Evolutionary conservation across 1,140 invertebrate genomes (phyloP).

Genomic region (Euschistus heros): DNA sequence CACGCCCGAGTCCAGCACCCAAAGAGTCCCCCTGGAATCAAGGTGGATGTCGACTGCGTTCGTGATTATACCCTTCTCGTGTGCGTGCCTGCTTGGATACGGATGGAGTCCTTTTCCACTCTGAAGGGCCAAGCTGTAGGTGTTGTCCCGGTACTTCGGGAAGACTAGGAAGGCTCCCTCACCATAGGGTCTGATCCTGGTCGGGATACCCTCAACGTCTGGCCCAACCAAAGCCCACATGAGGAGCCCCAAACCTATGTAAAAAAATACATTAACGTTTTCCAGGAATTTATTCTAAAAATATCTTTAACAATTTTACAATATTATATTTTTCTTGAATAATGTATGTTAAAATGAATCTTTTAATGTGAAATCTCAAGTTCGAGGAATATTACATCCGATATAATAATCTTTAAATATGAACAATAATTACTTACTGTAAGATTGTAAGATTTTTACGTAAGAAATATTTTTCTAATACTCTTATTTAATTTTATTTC

Average conservation of each 20-base stretch:
- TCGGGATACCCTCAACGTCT: slow-evolving; percentile 14
- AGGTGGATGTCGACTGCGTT: slow-evolving; percentile 45
- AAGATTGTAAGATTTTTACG: too few relatives aligned
- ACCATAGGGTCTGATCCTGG: slow-evolving; percentile 14
- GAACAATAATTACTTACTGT: too few relatives aligned
- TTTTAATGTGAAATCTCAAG: too few relatives aligned
- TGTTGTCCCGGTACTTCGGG: slow-evolving; percentile 40
- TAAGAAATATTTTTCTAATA: too few relatives aligned
- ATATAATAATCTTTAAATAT: too few relatives aligned
- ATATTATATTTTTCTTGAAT: too few relatives aligned
- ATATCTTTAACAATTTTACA: too few relatives aligned
- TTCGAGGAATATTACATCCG: too few relatives aligned
- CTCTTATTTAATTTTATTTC: too few relatives aligned
- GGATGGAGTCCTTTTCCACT: slow-evolving; percentile 40
- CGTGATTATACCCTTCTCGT: slow-evolving; percentile 39
- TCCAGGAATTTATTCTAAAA: too few relatives aligned
- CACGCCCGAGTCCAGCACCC: slow-evolving; percentile 49
- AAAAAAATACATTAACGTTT: too few relatives aligned
- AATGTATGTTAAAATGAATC: too few relatives aligned
- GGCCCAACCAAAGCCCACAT: slow-evolving; percentile 8
- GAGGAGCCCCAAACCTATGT: neutral
- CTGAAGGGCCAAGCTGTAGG: slow-evolving; percentile 39
- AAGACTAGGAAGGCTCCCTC: slow-evolving; percentile 7
- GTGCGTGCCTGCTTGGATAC: slow-evolving; percentile 49
- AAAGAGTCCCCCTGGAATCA: slow-evolving; percentile 42